Base-by-base conservation (phyloP, 2,113 vertebrate genomes). In the Nothobranchius kuhntae region DNA sequence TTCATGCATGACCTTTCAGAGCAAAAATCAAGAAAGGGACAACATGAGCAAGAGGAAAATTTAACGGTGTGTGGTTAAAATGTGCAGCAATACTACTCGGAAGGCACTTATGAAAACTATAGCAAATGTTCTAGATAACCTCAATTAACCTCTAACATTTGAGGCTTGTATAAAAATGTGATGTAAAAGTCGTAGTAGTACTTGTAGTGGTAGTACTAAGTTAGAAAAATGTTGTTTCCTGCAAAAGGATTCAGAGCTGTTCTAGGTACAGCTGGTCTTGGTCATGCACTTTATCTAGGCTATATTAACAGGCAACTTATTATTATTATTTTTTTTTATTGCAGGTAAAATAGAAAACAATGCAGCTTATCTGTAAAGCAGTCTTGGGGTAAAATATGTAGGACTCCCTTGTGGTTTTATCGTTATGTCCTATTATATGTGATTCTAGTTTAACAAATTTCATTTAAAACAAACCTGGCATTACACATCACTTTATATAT, bases 211-310 rank as follows among this genome's bases (percentile, higher is more conserved):
- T 21, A 21, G 21, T 21, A 21, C 21, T 21, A 21, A 21, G 21
- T 21, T 21, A 21, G 21, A 21, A 21, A 21, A 21, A 21, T 21
- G 60, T 53, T 60, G 12, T 64, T 68, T 58, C 15, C 17, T 71
- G 44, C 71, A 47, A 80, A 78, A 69, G 24, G 38, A 78, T 30
- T 65, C 59, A 8, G 70, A 57, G 70, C 64, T 71, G 65, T 61
- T 30, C 30, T 30, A 30, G 30, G 30, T 30, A 73, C 51, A 68
- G 69, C 45, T 69, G 62, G 51, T 72, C 63, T 64, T 72, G 65
- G 55, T 75, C 67, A 67, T 74, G 81, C 87, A 89, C 87, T 85
- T 89, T 88, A 87, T 65, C 62, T 82, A 30, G 30, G 30, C 30
- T 30, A 46, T 48, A 38, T 46, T 46, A 44, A 35, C 30, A 67